Evolutionary conservation across 2,113 vertebrate genomes (phyloP), one percentile per base, ranked within the genome.

Genomic region (Spilogale gracilis): DNA sequence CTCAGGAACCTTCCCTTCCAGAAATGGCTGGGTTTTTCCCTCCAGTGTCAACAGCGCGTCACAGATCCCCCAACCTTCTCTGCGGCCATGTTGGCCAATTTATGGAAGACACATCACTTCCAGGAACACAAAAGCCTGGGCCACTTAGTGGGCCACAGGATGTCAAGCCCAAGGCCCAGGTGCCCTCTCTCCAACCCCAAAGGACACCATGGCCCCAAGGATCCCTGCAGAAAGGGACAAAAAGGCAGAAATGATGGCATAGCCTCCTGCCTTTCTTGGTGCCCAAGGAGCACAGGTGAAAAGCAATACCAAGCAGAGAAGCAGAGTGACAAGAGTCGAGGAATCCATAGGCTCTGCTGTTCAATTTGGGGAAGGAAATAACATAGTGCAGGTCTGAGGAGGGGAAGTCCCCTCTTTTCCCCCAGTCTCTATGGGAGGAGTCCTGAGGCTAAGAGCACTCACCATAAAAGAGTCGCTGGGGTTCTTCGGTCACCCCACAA

Each of bases 381-480:
- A 94, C 85, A 91, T 92, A 84, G 93, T 76, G 95, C 95, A 98
- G 95, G 97, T 98, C 65, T 89, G 73, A 56, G 78, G 78, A 98
- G 97, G 97, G 95, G 87, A 89, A 97, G 90, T 95, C 91, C 94
- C 95, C 71, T 95, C 90, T 94, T 90, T 95, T 67, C 84, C 92
- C 98, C 88, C 97, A 97, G 84, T 90, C 83, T 98, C 97, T 95
- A 97, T 45, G 67, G 92, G 74, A 94, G 67, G 69, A 96, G 86
- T 86, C 91, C 71, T 89, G 69, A 98, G 97, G 96, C 98, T 98
- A 79, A 79, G 43, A 98, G 95, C 96, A 98, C 99, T 99, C 98
- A 99, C 99, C 99, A 98, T 99, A 99, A 98, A 99, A 99, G 97
- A 99, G 99, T 98, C 99, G 98, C 97, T 98, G 99, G 95, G 99